phyloP scores from a whole-genome alignment of 1,140 invertebrate genomes.

The Drosophila yakuba region DNA sequence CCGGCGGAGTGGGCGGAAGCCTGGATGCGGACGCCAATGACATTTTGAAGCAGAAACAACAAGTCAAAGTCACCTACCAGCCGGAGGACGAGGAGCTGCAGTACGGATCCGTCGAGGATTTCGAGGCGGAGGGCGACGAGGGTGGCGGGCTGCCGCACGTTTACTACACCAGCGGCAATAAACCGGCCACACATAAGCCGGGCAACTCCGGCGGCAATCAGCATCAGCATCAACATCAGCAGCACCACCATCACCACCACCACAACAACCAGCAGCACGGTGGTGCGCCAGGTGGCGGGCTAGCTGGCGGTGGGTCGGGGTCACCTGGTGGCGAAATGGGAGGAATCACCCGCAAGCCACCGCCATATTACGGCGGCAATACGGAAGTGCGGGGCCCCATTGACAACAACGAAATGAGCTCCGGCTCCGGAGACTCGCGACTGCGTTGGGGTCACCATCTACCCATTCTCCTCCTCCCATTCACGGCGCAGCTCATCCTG shows the following conservation, averaged over 20 bases:
- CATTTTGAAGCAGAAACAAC: conserved; percentile 84
- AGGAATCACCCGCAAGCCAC: conserved; percentile 63
- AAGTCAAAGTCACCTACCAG: conserved; percentile 84
- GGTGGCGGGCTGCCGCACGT: conserved; percentile 72
- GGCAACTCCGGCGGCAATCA: conserved; percentile 48
- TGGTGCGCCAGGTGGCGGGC: conserved; percentile 9
- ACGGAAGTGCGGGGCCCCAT: conserved; percentile 68
- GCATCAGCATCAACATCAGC: conserved; percentile 69
- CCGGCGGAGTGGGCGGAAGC: conserved; percentile 38
- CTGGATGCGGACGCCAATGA: conserved; percentile 82
- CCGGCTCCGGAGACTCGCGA: conserved; percentile 50
- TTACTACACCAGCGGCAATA: conserved; percentile 78
- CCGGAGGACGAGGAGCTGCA: conserved; percentile 82
- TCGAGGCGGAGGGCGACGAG: conserved; percentile 73
- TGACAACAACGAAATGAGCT: conserved; percentile 65
- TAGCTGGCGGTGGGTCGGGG: conserved; percentile 7
- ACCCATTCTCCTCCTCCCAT: background rate
- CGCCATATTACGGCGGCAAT: conserved; percentile 61
- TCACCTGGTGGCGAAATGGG: conserved; percentile 16
- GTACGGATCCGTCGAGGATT: conserved; percentile 83
- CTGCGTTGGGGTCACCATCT: conserved; percentile 7
- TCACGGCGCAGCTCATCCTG: conserved; percentile 6
- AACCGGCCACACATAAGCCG: conserved; percentile 77
- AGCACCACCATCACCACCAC: conserved; percentile 67
- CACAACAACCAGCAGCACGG: conserved; percentile 56